Evolutionary conservation across 2,888 invertebrate genomes (phyloP).

Genomic region (Odontomyia ornata): DNA sequence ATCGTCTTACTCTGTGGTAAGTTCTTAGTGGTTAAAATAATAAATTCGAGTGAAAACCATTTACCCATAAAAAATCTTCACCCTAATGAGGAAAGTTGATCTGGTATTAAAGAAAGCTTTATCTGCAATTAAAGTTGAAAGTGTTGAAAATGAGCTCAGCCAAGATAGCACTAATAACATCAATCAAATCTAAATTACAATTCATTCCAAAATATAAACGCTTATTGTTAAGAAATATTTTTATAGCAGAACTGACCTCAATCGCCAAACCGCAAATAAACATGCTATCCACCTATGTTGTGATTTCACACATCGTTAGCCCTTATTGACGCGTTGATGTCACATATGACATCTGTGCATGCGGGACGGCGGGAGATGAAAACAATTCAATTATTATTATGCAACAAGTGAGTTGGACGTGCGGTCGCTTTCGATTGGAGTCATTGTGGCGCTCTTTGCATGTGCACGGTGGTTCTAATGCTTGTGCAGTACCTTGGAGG

Average conservation of each 20-base stretch:
- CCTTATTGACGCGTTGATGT: not conserved
- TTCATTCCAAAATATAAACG: too few species aligned
- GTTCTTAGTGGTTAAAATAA: conserved; percentile 56
- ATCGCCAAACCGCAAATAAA: not conserved
- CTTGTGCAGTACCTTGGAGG: not conserved
- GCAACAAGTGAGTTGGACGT: conserved; percentile 22
- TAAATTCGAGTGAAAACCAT: too few species aligned
- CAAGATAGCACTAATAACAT: too few species aligned
- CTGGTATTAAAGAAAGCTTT: too few species aligned
- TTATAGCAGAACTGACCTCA: too few species aligned
- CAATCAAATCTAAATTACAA: too few species aligned
- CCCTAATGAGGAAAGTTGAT: too few species aligned
- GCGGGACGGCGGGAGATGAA: not conserved
- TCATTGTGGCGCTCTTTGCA: conserved; percentile 5
- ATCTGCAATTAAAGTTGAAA: too few species aligned
- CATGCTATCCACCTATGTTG: not conserved
- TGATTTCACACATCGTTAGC: conserved; percentile 8
- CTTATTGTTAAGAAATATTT: too few species aligned
- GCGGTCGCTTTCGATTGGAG: not conserved
- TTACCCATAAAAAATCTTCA: too few species aligned
- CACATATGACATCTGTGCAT: conserved; percentile 2
- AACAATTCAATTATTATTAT: conserved; percentile 28
- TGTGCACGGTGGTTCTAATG: not conserved
- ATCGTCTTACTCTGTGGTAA: conserved; percentile 74
- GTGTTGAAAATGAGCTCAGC: too few species aligned